Base-by-base conservation (phyloP, 1,140 invertebrate genomes). In the Drosophila grimshawi region DNA sequence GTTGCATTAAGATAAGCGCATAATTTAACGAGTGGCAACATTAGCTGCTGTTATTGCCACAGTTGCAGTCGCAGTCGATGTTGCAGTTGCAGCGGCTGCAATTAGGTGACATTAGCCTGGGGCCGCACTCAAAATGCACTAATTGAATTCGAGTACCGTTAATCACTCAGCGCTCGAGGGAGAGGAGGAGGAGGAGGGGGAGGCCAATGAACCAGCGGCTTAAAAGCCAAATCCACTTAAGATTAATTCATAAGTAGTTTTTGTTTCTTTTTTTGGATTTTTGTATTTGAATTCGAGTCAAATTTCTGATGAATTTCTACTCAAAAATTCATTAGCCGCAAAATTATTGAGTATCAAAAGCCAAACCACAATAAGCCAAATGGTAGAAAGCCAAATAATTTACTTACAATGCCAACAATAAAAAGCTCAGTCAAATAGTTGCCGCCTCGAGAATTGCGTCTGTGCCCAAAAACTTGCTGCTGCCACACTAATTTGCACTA, bases 311-410 rank as follows among this genome's bases (percentile, higher is more conserved):
- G 86, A 86, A 88, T 86, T 88, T 86, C 68, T 77, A 69, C 80
- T 89, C 78, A 77, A 74, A 89, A 89, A 88, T 89, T 89, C 83
- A 88, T 88, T 89, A 88, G 80, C 71, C 65, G 73, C 76, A 88
- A 86, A 86, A 60, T 51, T 65, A 82, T 72, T 85, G 83, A 86
- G 19, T 83, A 88, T 88, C 82, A 86, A 88, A 82, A 59, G 6
- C 27, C 49, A 41, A 45, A 64, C 63, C 11, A 55, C 72, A 76
- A 56, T 30, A 69, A 78, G 80, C 78, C 81, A 85, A 86, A 72
- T 69, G 60, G 52, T 70, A 65, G 67, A 73, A 68, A 73, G 43
- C 62, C 32, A 77, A 80, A 79, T 79, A 75, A 86, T 82, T 76
- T 79, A 78, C 81, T 78, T 64, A 63, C 41, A 70, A 72, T 65